These are phyloP conservation scores for Nixonia krombeini DNA, from an alignment of 1,140 invertebrate genomes.

Conservation along the genomic window DNA sequence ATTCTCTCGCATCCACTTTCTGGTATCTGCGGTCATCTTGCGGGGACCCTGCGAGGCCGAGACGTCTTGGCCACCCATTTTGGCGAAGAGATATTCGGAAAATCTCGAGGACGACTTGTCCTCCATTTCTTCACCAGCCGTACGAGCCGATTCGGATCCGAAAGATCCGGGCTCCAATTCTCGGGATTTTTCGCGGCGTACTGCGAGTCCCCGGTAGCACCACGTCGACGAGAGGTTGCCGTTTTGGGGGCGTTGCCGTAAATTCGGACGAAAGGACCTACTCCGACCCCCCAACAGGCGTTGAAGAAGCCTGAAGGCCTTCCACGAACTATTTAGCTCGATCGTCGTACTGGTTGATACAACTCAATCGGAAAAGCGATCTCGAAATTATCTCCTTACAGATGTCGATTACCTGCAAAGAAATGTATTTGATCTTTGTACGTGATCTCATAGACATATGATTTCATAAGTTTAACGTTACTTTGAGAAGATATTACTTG, in stretches of 20 bases:
- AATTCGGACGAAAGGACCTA: slow-evolving; percentile 67
- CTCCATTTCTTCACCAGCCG: slow-evolving; percentile 64
- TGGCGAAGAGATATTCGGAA: slow-evolving; percentile 84
- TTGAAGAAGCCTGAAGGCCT: slow-evolving; percentile 61
- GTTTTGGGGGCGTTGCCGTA: slow-evolving; percentile 70
- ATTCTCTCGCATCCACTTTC: slow-evolving; percentile 81
- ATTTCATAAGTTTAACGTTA: background rate
- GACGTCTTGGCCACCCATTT: slow-evolving; percentile 77
- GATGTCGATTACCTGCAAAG: no score
- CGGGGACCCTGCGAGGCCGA: slow-evolving; percentile 75
- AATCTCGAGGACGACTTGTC: slow-evolving; percentile 72
- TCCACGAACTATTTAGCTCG: slow-evolving; percentile 58
- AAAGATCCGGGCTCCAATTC: slow-evolving; percentile 57
- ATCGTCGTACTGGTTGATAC: slow-evolving; percentile 59
- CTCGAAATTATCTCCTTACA: no score
- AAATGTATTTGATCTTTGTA: no score
- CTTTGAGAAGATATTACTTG: no score
- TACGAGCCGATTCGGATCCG: slow-evolving; percentile 55
- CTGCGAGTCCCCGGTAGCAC: slow-evolving; percentile 69
- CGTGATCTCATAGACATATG: no score
- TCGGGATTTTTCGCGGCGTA: slow-evolving; percentile 67
- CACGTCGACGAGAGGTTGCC: slow-evolving; percentile 70
- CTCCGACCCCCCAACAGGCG: slow-evolving; percentile 63
- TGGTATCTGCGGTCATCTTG: slow-evolving; percentile 76
- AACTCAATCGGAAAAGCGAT: slow-evolving; percentile 30